Conservation (phyloP, 1,140 invertebrate genomes). For the Phenacoccus solenopsis region DNA sequence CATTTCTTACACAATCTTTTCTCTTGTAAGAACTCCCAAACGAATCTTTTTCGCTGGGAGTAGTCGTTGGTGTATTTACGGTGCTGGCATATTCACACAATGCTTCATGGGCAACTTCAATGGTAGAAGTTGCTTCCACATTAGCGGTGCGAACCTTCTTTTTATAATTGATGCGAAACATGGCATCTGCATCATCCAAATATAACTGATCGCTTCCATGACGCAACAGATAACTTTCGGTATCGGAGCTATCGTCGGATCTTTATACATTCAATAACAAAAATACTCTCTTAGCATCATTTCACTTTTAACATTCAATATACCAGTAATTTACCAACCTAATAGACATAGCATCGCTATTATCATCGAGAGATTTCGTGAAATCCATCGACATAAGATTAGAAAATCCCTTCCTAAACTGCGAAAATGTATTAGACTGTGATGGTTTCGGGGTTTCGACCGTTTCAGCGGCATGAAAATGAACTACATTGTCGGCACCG, state of each 20-base stretch:
- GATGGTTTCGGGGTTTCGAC: neutral
- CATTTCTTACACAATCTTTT: constrained; percentile 51
- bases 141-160: neutral
- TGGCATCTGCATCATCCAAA: constrained; percentile 8
- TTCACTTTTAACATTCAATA: neutral
- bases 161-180: constrained; percentile 5
- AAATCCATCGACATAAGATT: constrained; percentile 12
- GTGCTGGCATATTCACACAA: constrained; percentile 52
- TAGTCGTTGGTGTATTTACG: constrained; percentile 39
- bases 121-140: constrained; percentile 25
- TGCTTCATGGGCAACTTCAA: constrained; percentile 74
- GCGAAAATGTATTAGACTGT: constrained; percentile 5
- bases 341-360: neutral
- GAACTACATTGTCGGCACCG: neutral
- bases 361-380: neutral
- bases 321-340: neutral
- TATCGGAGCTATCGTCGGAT: constrained; percentile 60
- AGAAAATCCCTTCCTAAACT: neutral
- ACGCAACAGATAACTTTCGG: constrained; percentile 36
- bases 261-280: constrained; percentile 5
- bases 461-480: neutral
- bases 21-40: constrained; percentile 62
- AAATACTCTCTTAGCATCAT: neutral
- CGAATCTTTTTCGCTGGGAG: constrained; percentile 71
- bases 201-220: constrained; percentile 4